These are phyloP conservation scores for Odontamblyopus rebecca DNA, from an alignment of 2,797 vertebrate genomes.

Conservation along the genomic window DNA sequence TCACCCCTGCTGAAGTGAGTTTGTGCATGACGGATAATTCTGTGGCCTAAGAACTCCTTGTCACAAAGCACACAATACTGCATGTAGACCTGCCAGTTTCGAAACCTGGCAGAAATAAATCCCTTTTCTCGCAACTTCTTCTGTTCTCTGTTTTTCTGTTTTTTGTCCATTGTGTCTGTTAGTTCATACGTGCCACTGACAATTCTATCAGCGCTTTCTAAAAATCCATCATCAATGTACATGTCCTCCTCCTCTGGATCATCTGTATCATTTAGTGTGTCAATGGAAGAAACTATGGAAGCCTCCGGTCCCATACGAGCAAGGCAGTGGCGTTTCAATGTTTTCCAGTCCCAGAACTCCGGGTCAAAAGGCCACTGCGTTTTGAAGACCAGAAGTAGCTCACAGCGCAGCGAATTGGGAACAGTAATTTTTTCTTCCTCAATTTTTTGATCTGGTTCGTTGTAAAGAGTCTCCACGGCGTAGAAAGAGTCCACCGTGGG, in stretches of 20 bases:
- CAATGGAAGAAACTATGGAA: constrained; percentile 96
- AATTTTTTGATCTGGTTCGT: constrained; percentile 96
- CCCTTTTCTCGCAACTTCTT: constrained; percentile 92
- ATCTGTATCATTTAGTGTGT: constrained; percentile 91
- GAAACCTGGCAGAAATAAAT: constrained; percentile 91
- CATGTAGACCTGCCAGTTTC: constrained; percentile 99
- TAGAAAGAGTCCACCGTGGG: constrained; percentile 97
- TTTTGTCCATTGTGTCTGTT: constrained; percentile 80
- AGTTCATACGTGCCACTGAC: constrained; percentile 83
- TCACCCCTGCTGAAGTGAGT: constrained; percentile 89
- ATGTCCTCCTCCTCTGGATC: constrained; percentile 82
- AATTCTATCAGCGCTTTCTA: constrained; percentile 78
- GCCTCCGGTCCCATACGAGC: constrained; percentile 97
- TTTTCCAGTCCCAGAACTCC: constrained; percentile 99
- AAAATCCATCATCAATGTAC: constrained; percentile 71
- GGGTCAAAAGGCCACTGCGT: constrained; percentile 98
- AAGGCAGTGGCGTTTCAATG: constrained; percentile 93
- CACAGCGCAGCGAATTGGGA: constrained; percentile 94
- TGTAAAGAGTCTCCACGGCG: constrained; percentile 94
- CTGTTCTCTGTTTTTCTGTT: constrained; percentile 88
- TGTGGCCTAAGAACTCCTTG: constrained; percentile 96
- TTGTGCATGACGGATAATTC: constrained; percentile 96
- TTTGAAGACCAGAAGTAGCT: constrained; percentile 94
- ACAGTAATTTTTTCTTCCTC: constrained; percentile 94
- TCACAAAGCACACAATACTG: constrained; percentile 97